Evolutionary conservation across 2,113 vertebrate genomes (phyloP).

Genomic region (Spea multiplicata): DNA sequence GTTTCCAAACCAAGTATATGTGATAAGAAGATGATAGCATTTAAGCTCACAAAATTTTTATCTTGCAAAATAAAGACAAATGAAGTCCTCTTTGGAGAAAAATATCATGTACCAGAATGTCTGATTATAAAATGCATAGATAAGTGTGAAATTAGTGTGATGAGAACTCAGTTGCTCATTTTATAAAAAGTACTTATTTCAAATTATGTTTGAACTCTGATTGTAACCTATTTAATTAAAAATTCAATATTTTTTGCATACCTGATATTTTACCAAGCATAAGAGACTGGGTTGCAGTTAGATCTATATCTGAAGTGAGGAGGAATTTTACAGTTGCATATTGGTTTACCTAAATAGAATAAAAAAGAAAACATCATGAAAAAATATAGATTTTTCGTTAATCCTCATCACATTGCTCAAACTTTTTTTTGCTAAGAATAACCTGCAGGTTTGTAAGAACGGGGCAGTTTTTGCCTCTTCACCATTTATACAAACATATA

Average conservation of each 20-base stretch:
- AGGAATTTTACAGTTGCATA: constrained; percentile 72
- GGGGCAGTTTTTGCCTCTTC: no score
- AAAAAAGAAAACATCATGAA: constrained; percentile 22
- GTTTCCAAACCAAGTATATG: no score
- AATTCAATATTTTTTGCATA: constrained; percentile 58
- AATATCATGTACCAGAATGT: constrained; percentile 38
- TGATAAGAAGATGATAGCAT: no score
- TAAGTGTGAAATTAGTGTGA: constrained; percentile 49
- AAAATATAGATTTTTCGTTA: constrained; percentile 11
- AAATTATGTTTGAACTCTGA: constrained; percentile 45
- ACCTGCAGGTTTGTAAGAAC: no score
- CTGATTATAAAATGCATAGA: constrained; percentile 50
- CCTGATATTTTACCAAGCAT: constrained; percentile 79
- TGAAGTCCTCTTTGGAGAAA: constrained; percentile 15
- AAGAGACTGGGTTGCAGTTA: constrained; percentile 78
- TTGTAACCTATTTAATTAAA: constrained; percentile 51
- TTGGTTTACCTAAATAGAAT: constrained; percentile 74
- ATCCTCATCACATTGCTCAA: no score
- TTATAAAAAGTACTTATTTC: constrained; percentile 43
- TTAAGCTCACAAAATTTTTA: no score
- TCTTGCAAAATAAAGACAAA: no score
- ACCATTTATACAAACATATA: no score
- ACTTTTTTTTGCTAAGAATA: no score
- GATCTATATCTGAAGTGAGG: constrained; percentile 78
- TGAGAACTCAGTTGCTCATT: constrained; percentile 44